These are phyloP conservation scores for Arctopsyche grandis DNA, from an alignment of 1,140 invertebrate genomes.

Conservation along the genomic window DNA sequence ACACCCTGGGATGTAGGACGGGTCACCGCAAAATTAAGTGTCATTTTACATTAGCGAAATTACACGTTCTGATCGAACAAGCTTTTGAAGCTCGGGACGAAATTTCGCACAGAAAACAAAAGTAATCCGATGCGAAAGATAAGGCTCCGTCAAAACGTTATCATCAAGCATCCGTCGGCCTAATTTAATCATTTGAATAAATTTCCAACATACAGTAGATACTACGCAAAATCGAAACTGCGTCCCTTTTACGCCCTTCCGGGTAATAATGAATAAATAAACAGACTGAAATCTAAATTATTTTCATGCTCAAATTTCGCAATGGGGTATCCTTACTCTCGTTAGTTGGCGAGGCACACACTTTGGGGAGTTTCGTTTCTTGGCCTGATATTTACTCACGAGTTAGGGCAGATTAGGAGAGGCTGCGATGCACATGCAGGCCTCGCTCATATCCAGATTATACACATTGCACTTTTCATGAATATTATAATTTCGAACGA, in stretches of 20 bases:
- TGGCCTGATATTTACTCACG: constrained; percentile 16
- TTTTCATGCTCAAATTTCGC: not conserved
- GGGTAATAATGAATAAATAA: too few relatives aligned
- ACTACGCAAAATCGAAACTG: not conserved
- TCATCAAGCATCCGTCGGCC: not conserved
- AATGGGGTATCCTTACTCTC: not conserved
- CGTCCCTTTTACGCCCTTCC: not conserved
- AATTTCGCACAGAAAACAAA: too few relatives aligned
- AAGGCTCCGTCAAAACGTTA: not conserved
- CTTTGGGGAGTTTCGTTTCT: constrained; percentile 18
- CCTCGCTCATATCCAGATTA: not conserved
- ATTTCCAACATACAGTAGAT: not conserved
- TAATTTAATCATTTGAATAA: not conserved
- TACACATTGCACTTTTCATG: not conserved
- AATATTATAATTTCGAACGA: not conserved
- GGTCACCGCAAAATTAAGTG: too few relatives aligned
- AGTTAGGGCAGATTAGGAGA: constrained; percentile 15
- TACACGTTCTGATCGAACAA: too few relatives aligned
- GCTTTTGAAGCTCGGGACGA: too few relatives aligned
- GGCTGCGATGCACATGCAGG: constrained; percentile 5
- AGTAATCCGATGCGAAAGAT: too few relatives aligned
- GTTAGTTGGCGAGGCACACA: not conserved
- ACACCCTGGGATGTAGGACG: too few relatives aligned
- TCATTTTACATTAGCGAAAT: too few relatives aligned
- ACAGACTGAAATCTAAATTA: not conserved